These are phyloP conservation scores for Tamandua tetradactyla DNA, from an alignment of 2,797 vertebrate species.

Conservation along the genomic window DNA sequence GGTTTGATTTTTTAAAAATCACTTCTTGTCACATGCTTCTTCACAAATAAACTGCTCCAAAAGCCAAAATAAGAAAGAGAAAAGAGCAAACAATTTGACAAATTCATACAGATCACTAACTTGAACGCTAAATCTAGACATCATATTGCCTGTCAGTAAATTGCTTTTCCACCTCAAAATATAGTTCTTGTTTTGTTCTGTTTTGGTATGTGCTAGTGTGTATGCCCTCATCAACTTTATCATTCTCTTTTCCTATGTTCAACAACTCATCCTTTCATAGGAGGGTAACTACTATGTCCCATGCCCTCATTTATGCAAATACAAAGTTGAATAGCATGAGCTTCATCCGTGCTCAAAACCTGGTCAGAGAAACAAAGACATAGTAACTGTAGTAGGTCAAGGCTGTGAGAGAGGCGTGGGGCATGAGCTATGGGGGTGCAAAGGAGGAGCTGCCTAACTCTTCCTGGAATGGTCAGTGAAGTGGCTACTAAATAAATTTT, in stretches of 20 bases:
- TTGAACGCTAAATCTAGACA: neutral
- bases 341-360: neutral
- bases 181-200: neutral
- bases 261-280: neutral
- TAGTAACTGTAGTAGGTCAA: neutral
- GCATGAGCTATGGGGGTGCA: neutral
- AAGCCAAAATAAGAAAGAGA: neutral
- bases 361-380: neutral
- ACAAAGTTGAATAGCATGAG: neutral
- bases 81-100: neutral
- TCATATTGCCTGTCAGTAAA: neutral
- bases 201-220: neutral
- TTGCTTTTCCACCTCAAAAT: neutral
- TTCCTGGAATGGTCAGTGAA: neutral
- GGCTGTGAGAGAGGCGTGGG: neutral
- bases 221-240: neutral
- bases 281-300: neutral
- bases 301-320: neutral
- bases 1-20: neutral
- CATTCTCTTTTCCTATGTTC: neutral
- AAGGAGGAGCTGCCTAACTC: rapidly evolving
- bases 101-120: neutral
- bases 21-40: neutral
- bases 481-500: neutral
- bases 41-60: neutral